Base-by-base conservation (phyloP, 2,797 vertebrate genomes). In the Rousettus madagascariensis region DNA sequence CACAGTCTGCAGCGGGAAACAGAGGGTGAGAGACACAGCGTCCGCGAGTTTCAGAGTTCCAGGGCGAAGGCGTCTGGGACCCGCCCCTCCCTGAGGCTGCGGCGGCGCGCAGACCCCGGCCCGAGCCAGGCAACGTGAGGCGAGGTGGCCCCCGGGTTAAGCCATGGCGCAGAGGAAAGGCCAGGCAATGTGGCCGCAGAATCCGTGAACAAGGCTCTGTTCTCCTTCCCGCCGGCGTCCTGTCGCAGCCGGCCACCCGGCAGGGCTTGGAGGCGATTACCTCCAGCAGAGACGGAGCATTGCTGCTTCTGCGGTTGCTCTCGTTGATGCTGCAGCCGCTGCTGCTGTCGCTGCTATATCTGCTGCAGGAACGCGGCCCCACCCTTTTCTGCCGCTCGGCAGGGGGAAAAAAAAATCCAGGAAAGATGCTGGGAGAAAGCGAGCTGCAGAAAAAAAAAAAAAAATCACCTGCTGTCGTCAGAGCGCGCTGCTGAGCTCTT, bases 391-490 rank as follows among this genome's bases (percentile, higher is more conserved):
- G 92, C 91, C 55, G 77, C 63, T 83, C 57, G n/a, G 90, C 55
- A 15, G 59, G 82, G 1, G 8, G 69, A 33, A 77, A 26, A 33
- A n/a, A 71, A 77, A 75, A 95, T 61, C 41, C 86, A 92, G 95
- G 79, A 86, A 94, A 95, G 97, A 98, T 97, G 98, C 88, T 94
- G 96, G 80, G 98, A 97, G 97, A 91, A 82, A 75, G 85, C 17
- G 69, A 61, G 98, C 97, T 98, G 97, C 97, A 97, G 97, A 98
- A 94, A 98, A 97, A 98, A 96, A 93, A 97, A 98, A 95, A 98
- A 97, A 98, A 96, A 93, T 98, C 98, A 98, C 98, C 98, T 98
- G 99, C 98, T 98, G 97, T 97, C 98, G 98, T 98, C 99, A 98
- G 95, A 95, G 80, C 92, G 55, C 90, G 69, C 95, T 72, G 89